Percentiles rank a stretch among this genome's conserved stretches.
Evolutionary conservation across 2,797 vertebrate genomes (phyloP).

Genomic region (Hozukius guyotensis): DNA sequence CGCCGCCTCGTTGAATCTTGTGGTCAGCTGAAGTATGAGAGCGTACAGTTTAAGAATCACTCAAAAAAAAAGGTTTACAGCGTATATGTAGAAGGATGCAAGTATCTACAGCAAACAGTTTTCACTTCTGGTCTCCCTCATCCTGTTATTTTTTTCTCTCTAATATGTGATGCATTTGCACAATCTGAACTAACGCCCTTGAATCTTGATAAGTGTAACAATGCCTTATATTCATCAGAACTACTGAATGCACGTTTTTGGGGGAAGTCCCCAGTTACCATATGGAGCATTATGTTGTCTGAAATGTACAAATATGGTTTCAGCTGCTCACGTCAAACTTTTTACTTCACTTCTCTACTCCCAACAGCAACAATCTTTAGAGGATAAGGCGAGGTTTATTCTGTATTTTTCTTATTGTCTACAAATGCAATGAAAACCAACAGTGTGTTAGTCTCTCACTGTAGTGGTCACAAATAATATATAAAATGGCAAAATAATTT

Average conservation of each 20-base stretch:
- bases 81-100: conserved; percentile 71
- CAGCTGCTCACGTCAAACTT: conserved; percentile 64
- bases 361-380: neutral
- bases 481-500: neutral
- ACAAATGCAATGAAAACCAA: neutral
- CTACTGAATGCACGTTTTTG: conserved; percentile 85
- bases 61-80: conserved; percentile 81
- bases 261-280: conserved; percentile 70
- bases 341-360: conserved; percentile 33
- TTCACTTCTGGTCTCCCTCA: conserved; percentile 51
- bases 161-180: conserved; percentile 80
- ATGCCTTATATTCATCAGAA: conserved; percentile 89
- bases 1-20: conserved; percentile 67
- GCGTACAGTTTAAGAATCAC: conserved; percentile 63
- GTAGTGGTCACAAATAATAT: neutral
- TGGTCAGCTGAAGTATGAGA: conserved; percentile 58
- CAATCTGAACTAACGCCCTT: conserved; percentile 81
- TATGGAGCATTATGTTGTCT: conserved; percentile 72
- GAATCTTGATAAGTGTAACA: conserved; percentile 82
- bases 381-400: neutral
- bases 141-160: conserved; percentile 43
- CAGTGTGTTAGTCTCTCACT: neutral
- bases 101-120: conserved; percentile 59
- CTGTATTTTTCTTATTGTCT: neutral
- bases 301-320: conserved; percentile 79